These are phyloP conservation scores for Hiodon alosoides DNA, from an alignment of 2,113 vertebrate genomes.

Conservation along the genomic window DNA sequence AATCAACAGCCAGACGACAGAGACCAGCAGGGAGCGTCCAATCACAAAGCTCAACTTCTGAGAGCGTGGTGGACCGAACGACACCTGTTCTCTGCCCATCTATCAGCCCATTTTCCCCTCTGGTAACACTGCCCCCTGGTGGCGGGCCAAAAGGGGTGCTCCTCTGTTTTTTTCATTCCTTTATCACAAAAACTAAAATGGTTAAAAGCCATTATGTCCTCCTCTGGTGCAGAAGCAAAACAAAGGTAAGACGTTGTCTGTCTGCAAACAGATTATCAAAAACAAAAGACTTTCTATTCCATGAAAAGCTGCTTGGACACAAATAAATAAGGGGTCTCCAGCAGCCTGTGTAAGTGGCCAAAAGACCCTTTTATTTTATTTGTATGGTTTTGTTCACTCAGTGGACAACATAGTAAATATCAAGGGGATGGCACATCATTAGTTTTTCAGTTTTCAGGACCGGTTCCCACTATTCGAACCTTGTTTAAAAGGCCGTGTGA, in stretches of 20 bases:
- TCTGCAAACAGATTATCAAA: conserved; percentile 47
- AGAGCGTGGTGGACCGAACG: not conserved
- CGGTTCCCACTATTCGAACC: no score
- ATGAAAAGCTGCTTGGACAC: not conserved
- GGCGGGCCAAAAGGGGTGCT: not conserved
- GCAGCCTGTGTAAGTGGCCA: no score
- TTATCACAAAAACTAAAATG: not conserved
- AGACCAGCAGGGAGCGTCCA: conserved; percentile 82
- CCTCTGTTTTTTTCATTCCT: not conserved
- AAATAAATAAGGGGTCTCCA: not conserved
- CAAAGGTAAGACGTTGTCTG: conserved; percentile 44
- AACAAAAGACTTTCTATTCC: conserved; percentile 34
- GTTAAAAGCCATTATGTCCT: no score
- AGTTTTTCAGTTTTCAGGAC: no score
- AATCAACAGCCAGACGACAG: conserved; percentile 78
- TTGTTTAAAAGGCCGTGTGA: no score
- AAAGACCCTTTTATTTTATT: no score
- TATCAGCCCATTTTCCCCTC: no score
- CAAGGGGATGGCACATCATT: no score
- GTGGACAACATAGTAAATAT: no score
- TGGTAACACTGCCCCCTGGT: no score
- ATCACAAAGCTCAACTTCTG: conserved; percentile 95
- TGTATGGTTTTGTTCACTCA: no score
- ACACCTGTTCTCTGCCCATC: not conserved
- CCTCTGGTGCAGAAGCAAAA: conserved; percentile 57